Evolutionary conservation across 2,113 vertebrate species (phyloP).

Genomic region (Sialia sialis): DNA sequence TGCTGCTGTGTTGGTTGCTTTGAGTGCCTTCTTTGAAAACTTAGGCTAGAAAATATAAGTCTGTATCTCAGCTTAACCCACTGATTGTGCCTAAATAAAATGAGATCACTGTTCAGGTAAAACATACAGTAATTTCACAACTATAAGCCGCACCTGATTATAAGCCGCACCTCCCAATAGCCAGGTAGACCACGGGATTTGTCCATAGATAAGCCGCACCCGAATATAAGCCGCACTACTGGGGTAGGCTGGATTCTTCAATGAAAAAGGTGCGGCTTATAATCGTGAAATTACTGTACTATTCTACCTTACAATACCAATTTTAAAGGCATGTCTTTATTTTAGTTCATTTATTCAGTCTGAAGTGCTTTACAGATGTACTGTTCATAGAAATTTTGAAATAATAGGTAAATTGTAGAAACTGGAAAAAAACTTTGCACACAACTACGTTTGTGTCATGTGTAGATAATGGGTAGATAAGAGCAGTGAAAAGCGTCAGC

Average conservation of each 20-base stretch:
- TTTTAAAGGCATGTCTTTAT: background rate
- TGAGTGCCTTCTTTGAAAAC: background rate
- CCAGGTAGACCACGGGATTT: no score
- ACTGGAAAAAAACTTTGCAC: background rate
- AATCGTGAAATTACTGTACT: no score
- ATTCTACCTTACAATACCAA: background rate
- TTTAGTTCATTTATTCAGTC: background rate
- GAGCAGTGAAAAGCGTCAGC: background rate
- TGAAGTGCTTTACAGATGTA: background rate
- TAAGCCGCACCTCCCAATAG: no score
- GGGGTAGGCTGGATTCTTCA: no score
- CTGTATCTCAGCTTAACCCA: background rate
- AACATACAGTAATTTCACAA: no score
- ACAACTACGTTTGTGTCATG: background rate
- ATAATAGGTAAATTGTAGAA: background rate
- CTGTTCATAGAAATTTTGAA: background rate
- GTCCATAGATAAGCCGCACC: no score
- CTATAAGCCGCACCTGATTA: no score
- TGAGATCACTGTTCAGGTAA: background rate
- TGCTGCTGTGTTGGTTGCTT: background rate
- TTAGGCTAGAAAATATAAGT: background rate
- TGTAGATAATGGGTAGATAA: fast-evolving
- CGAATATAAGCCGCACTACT: no score
- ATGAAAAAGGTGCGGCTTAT: no score
- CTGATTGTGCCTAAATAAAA: background rate